A percentile compares a stretch with the other conserved stretches of the same genome.
Evolutionary conservation across 1,140 invertebrate genomes (phyloP).

Genomic region (Chrysoperla carnea): DNA sequence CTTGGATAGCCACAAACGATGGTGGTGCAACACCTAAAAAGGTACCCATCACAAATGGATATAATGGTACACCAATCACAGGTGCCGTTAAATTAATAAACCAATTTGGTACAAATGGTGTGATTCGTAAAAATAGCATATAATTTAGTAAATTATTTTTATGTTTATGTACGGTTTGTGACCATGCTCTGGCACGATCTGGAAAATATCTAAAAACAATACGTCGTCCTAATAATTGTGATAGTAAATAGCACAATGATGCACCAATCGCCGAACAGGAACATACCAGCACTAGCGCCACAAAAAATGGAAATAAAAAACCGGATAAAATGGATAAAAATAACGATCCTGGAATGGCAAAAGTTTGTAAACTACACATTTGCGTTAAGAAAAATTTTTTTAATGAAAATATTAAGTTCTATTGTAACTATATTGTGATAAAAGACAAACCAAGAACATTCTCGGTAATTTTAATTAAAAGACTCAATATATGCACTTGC

Average conservation of each 20-base stretch:
- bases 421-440: not conserved
- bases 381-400: slow-evolving; percentile 17
- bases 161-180: slow-evolving; percentile 68
- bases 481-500: not conserved
- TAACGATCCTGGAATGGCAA: slow-evolving; percentile 97
- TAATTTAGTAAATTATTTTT: slow-evolving; percentile 85
- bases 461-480: slow-evolving; percentile 3
- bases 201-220: slow-evolving; percentile 82
- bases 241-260: slow-evolving; percentile 86
- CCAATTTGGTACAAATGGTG: slow-evolving; percentile 98
- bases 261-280: slow-evolving; percentile 93
- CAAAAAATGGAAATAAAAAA: slow-evolving; percentile 86
- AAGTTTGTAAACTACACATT: slow-evolving; percentile 79
- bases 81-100: slow-evolving; percentile 97
- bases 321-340: slow-evolving; percentile 95
- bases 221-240: slow-evolving; percentile 70
- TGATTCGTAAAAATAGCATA: slow-evolving; percentile 92
- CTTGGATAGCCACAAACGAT: slow-evolving; percentile 93
- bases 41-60: slow-evolving; percentile 88
- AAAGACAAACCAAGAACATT: not conserved
- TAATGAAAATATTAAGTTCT: not conserved
- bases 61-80: slow-evolving; percentile 84
- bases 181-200: slow-evolving; percentile 70
- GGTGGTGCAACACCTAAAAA: slow-evolving; percentile 91
- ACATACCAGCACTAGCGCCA: slow-evolving; percentile 83